Evolutionary conservation across 2,888 invertebrate genomes (phyloP).

Genomic region (Drosophila neonasuta): DNA sequence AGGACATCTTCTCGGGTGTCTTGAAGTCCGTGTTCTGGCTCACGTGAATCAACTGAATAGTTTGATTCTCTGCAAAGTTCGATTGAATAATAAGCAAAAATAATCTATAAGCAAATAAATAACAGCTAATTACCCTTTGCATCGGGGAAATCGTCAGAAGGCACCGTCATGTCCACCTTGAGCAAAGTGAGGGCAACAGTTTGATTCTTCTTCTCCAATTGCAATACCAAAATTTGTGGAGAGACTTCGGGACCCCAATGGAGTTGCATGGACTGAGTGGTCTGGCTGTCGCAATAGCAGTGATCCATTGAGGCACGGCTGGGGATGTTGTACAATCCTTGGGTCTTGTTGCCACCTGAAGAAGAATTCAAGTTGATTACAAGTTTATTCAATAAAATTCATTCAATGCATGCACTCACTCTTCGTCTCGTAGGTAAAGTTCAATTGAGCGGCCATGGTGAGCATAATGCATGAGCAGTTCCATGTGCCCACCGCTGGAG

Average conservation of each 20-base stretch:
- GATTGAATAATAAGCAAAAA: slow-evolving; percentile 4
- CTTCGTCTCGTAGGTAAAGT: slow-evolving; percentile 82
- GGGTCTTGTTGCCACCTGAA: slow-evolving; percentile 76
- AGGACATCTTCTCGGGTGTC: slow-evolving; percentile 87
- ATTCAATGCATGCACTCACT: slow-evolving; percentile 55
- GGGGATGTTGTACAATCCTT: slow-evolving; percentile 82
- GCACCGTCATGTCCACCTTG: slow-evolving; percentile 69
- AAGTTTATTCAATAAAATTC: background rate
- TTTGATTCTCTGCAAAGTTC: slow-evolving; percentile 75
- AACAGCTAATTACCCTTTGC: slow-evolving; percentile 70
- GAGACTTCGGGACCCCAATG: slow-evolving; percentile 66
- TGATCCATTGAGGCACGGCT: slow-evolving; percentile 78
- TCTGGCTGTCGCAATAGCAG: slow-evolving; percentile 80
- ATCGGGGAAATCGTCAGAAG: slow-evolving; percentile 80
- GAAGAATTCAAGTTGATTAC: background rate
- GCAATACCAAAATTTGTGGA: slow-evolving; percentile 78
- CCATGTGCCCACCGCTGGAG: slow-evolving; percentile 83
- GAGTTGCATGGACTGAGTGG: slow-evolving; percentile 82
- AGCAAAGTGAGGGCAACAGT: slow-evolving; percentile 77
- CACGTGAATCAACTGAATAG: slow-evolving; percentile 83
- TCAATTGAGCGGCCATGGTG: slow-evolving; percentile 87
- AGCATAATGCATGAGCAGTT: slow-evolving; percentile 86
- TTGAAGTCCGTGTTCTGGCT: slow-evolving; percentile 82
- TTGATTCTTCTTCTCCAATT: slow-evolving; percentile 82
- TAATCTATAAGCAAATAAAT: background rate